Evolutionary conservation across 1,140 invertebrate genomes (phyloP).

Genomic region (Bombus impatiens): DNA sequence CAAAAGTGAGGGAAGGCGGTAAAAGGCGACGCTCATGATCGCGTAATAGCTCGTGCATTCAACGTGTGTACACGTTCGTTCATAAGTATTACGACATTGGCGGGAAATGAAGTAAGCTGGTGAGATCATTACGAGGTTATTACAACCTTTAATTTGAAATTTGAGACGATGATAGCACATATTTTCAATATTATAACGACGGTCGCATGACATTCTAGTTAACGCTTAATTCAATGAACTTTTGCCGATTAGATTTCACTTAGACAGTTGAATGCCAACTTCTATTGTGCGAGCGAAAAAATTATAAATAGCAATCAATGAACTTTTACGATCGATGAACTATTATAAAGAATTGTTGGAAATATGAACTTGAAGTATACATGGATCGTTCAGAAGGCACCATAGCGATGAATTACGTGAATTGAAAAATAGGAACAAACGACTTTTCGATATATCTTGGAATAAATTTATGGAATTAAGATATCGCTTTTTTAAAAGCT

Average conservation of each 20-base stretch:
- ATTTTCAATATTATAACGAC: background rate
- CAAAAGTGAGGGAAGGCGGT: background rate
- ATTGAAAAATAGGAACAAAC: too few relatives aligned
- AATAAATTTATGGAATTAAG: too few relatives aligned
- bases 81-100: background rate
- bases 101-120: background rate
- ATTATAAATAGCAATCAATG: background rate
- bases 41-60: slow-evolving; percentile 5
- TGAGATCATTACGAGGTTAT: background rate
- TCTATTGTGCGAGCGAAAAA: background rate
- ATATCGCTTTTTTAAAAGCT: too few relatives aligned
- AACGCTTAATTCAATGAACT: background rate
- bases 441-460: too few relatives aligned
- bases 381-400: too few relatives aligned
- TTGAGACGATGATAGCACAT: background rate
- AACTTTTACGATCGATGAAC: too few relatives aligned
- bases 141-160: background rate
- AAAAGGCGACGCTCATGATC: slow-evolving; percentile 15
- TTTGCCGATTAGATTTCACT: background rate
- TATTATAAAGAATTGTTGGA: too few relatives aligned
- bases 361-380: too few relatives aligned
- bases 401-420: too few relatives aligned
- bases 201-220: background rate
- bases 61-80: background rate
- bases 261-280: background rate